Evolutionary conservation across 2,888 invertebrate species (phyloP), one percentile per base, ranked within the genome.

Genomic region (Leptopilina syphax): DNA sequence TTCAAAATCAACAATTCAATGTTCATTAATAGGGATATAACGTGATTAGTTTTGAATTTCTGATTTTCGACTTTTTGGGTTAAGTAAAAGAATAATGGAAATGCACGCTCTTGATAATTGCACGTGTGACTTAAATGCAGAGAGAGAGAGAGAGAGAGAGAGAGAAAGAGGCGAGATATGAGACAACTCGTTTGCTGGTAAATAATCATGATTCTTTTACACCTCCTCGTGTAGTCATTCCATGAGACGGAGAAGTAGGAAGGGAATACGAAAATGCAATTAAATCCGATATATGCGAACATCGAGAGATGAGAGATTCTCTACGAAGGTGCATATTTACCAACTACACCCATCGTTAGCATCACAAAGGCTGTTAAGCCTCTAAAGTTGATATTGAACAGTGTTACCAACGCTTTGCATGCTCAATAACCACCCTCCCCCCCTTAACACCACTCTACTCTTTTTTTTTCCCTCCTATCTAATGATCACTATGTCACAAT

Each of bases 211-310:
- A 65, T 65, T 65, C 65, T 65, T 65, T 34, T 41, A 7, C 65
- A 50, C 50, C 50, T 50, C 50, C 9, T 50, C 50, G 50, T 50
- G 34, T 34, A 34, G 34, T 34, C 34, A 12, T 50, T 50, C 3
- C 3, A 50, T 10, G 12, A 50, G 10, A 10, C 1, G 12, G 34
- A 12, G 12, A 7, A 13, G 73, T 57, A 54, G 54, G 54, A 54
- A 12, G 73, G 57, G 89, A 89, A 90, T 91, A 88, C 89, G 89
- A 87, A 89, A 90, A 90, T 90, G 91, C 92, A 92, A 92, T 92
- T 92, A 92, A 90, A 87, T 88, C 86, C 87, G 87, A 90, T 89
- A 91, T 91, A 91, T 90, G 91, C 91, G 88, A 85, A 86, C 85
- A 79, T 80, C 79, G 80, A 65, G 78, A 50, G 77, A 67, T 24